Base-by-base conservation (phyloP, 2,888 invertebrate genomes). In the Scaptodrosophila latifasciaeformis region DNA sequence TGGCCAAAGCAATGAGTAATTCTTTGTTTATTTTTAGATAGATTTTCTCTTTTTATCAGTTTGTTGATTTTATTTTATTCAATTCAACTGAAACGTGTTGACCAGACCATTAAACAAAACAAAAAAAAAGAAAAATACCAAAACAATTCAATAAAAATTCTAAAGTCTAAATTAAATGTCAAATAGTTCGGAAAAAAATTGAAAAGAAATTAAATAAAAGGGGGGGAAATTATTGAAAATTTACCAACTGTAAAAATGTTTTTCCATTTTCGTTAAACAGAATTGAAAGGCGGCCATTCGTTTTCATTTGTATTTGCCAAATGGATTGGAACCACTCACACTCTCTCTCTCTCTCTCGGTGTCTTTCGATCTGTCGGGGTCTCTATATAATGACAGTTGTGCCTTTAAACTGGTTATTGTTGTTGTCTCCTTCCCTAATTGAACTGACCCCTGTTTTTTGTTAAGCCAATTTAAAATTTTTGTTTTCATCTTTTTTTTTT, bases 241-340 rank as follows among this genome's bases (percentile, higher is more conserved):
- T 57, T 54, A 37, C 54, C 37, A 65, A 65, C 49, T 53, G 48
- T 55, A 42, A 44, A 65, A 65, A 54, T 58, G n/a, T n/a, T n/a
- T n/a, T n/a, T 46, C 7, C 24, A 24, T 5, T 24, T 3, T 7
- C 24, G 24, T 46, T 55, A 42, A 34, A 70, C 67, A 59, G 62
- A 62, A 72, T 65, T 70, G 55, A 49, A 59, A 65, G 54, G 34
- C 68, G 35, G 17, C 43, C 27, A 40, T 42, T 27, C 49, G 27
- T 31, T 37, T 39, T 31, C 21, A 35, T 51, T 64, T 67, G 65
- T 70, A 61, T 39, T 54, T 71, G 62, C 65, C 72, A 67, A 75
- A 78, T 75, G 76, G 78, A 70, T 57, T 66, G 78, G 67, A 75
- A 75, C 78, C 54, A 67, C 43, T 31, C 29, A 6, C 17, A 15